These are phyloP conservation scores for Turdus rufiventris DNA, from an alignment of 2,113 vertebrate species.

Conservation along the genomic window DNA sequence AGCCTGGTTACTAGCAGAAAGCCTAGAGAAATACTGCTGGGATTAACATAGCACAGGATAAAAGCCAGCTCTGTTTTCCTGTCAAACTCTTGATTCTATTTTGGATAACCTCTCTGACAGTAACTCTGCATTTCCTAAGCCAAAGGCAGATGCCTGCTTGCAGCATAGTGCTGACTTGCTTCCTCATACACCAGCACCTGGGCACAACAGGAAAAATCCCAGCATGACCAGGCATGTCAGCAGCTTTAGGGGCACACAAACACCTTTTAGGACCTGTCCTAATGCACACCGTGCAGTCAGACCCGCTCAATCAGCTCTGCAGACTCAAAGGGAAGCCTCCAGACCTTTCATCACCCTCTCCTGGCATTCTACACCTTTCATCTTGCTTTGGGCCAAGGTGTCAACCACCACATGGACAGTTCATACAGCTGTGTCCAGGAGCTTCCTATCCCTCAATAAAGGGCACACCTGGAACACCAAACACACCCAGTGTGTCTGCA, in stretches of 20 bases:
- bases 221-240: neutral
- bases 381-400: neutral
- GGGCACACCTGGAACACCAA: neutral
- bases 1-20: neutral
- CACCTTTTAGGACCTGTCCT: neutral
- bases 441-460: neutral
- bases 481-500: rapidly evolving
- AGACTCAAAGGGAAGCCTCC: neutral
- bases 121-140: neutral
- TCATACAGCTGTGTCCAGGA: neutral
- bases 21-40: neutral
- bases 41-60: neutral
- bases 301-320: neutral
- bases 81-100: neutral
- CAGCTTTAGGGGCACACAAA: neutral
- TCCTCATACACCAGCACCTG: neutral
- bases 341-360: neutral
- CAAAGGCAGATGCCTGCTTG: neutral
- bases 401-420: neutral
- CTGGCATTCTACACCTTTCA: neutral
- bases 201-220: neutral
- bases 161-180: neutral
- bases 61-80: neutral
- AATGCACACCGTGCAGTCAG: neutral
- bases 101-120: neutral